Evolutionary conservation across 2,797 vertebrate species (phyloP), one percentile per base, ranked within the genome.

Genomic region (Artibeus lituratus): DNA sequence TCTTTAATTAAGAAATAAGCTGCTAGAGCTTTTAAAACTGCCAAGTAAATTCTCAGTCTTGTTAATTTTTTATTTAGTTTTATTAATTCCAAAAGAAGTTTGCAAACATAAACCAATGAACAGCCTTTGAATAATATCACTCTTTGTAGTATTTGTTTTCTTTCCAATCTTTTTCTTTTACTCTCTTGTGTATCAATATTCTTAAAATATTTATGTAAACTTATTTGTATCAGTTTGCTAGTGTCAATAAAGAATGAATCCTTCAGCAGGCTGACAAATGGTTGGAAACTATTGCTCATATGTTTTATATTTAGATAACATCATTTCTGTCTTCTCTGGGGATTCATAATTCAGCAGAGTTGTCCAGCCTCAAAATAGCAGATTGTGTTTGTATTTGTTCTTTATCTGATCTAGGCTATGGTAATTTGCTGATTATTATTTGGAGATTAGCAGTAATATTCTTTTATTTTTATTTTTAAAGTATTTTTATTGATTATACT

Each of bases 1-100:
- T 77, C 67, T 53, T 51, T 82, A 91, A 87, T 51, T 82, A 94
- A 91, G n/a, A 93, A 55, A 1, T 92, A 14, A 89, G 74, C 65
- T 59, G 16, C 82, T 47, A 37, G 7, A 35, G 7, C 22, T 90
- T 78, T 51, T n/a, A 9, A 37, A 69, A 74, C 76, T 82, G 26
- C 42, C 37, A 35, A 35, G 21, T 32, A 72, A 67, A 73, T 73
- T 22, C 72, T 87, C 5, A 9, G 1, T 59, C 39, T 78, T 73
- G 65, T 24, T 82, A 49, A 77, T 3, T 44, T 84, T 94, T 70
- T 78, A 44, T 19, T 81, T 62, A 76, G 18, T 73, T 67, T 29
- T 62, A 49, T 73, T 51, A 95, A 69, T 62, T 87, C 16, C 49
- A 44, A 94, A 91, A 80, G 55, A 67, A 59, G 35, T 76, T 91